phyloP scores from a whole-genome alignment of 2,888 invertebrate species.

The Parascotia fuliginaria region DNA sequence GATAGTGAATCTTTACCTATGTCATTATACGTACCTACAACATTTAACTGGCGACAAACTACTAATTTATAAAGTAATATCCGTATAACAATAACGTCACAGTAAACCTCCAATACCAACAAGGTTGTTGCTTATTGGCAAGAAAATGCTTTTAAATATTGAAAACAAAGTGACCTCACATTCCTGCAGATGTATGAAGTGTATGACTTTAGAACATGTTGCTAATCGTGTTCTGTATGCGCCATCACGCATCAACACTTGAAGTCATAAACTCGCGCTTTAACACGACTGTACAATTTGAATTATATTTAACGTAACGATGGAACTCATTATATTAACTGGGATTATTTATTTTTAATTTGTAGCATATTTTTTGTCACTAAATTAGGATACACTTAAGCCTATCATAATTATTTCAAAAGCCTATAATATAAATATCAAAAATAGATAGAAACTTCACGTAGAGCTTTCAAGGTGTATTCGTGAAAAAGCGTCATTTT shows the following conservation, averaged over 20 bases:
- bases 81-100: not conserved
- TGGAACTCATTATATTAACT: too few relatives aligned
- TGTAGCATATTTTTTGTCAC: too few relatives aligned
- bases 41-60: conserved; percentile 3
- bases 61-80: conserved; percentile 5
- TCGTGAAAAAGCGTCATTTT: conserved; percentile 50
- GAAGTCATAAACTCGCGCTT: conserved; percentile 59
- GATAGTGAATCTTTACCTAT: too few relatives aligned
- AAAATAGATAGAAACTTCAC: too few relatives aligned
- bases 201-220: conserved; percentile 64
- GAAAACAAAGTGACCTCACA: conserved; percentile 66
- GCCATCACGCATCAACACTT: conserved; percentile 63
- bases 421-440: too few relatives aligned
- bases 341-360: too few relatives aligned
- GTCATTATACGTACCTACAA: not conserved
- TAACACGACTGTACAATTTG: conserved; percentile 16
- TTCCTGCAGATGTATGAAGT: conserved; percentile 59
- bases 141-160: conserved; percentile 55
- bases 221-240: conserved; percentile 77
- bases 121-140: conserved; percentile 48
- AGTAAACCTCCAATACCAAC: conserved; percentile 30
- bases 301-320: too few relatives aligned
- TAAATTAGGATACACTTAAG: too few relatives aligned
- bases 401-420: too few relatives aligned
- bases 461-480: not conserved